Evolutionary conservation across 1,140 invertebrate species (phyloP), one percentile per base, ranked within the genome.

Genomic region (Mactra quadrangularis): DNA sequence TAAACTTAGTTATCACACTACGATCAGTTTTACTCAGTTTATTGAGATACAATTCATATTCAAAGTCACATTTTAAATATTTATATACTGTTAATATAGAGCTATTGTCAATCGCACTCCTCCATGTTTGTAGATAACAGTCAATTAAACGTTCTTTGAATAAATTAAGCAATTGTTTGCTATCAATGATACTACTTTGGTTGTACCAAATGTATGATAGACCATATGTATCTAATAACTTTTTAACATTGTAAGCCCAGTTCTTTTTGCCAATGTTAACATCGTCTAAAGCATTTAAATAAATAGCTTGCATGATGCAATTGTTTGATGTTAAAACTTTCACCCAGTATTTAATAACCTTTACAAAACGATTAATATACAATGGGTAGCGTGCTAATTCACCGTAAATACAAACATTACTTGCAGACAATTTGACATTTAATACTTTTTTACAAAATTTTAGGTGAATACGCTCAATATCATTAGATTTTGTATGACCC

Each of bases 391-490:
- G 60, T 35, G 13, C 13, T 38, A 62, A 33, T 25, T 62, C 60
- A 35, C 60, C 60, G 33, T 62, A 62, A n/a, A 62, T 38, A 9
- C 11, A 29, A 19, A 38, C 60, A 41, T 38, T 62, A 33, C 60
- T 38, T 1, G 60, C 15, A 4, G 60, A 7, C 3, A 25, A 3
- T 22, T 62, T 62, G 22, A 62, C 60, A 41, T 62, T 62, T 38
- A 62, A n/a, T n/a, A n/a, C n/a, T 17, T 33, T 35, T 38, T 62
- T 62, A n/a, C 60, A 62, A 62, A 35, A 62, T 22, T 62, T 62
- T 19, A 62, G 19, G 6, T 62, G 60, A 38, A 62, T 38, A 35
- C 31, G 6, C 35, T 62, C 60, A 41, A 62, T 62, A 6, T 62
- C 60, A 9, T 62, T 62, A 38, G 13, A 17, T 41, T 38, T 62